phyloP scores from a whole-genome alignment of 2,797 vertebrate genomes.

The Anguilla anguilla region DNA sequence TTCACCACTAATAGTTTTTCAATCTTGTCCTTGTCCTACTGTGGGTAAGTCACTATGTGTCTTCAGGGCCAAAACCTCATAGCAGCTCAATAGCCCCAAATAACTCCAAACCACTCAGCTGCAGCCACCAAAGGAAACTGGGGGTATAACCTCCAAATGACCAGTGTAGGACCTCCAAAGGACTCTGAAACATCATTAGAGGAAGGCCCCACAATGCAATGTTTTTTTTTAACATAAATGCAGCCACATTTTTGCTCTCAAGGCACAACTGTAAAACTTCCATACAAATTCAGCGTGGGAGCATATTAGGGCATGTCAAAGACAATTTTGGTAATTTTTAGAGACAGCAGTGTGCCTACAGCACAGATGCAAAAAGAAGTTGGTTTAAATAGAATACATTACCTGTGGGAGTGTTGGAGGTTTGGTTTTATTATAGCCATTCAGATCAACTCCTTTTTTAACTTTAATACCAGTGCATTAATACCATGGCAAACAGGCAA shows the following conservation, averaged over 20 bases:
- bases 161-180: background rate
- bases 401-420: background rate
- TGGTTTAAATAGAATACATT: background rate
- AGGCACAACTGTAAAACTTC: no score
- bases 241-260: no score
- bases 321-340: background rate
- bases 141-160: background rate
- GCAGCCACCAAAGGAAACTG: background rate
- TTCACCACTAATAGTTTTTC: background rate
- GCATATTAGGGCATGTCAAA: no score
- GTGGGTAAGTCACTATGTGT: background rate
- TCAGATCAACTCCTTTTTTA: background rate
- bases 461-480: background rate
- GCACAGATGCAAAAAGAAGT: background rate
- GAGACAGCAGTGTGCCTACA: background rate
- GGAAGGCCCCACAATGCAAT: no score
- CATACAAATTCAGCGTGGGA: no score
- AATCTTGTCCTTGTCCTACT: background rate
- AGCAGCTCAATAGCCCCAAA: background rate
- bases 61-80: background rate
- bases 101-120: background rate
- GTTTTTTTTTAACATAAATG: no score
- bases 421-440: background rate
- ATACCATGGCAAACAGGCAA: no score
- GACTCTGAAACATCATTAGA: background rate